phyloP scores from a whole-genome alignment of 1,140 invertebrate species.

The Bacillus rossius region DNA sequence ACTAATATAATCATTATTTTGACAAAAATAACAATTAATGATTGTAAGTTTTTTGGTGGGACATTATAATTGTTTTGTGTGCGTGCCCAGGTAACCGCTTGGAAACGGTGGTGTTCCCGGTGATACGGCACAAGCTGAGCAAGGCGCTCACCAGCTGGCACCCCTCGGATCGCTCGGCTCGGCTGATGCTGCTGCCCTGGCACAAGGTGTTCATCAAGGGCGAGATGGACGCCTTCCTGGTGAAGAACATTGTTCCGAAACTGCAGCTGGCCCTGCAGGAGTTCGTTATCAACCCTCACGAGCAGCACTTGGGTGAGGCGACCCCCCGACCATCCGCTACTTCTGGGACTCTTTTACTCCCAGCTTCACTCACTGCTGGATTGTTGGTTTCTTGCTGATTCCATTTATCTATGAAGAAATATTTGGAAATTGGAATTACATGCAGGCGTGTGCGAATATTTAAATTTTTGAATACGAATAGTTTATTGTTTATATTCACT shows the following conservation, averaged over 20 bases:
- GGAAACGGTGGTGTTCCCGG: constrained; percentile 80
- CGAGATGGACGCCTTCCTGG: constrained; percentile 78
- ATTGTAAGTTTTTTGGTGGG: too few relatives aligned
- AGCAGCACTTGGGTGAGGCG: constrained; percentile 65
- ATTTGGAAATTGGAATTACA: too few relatives aligned
- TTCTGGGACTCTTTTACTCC: too few relatives aligned
- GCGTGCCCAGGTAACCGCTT: constrained; percentile 49
- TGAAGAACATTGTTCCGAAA: constrained; percentile 90
- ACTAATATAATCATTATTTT: too few relatives aligned
- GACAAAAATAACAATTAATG: too few relatives aligned
- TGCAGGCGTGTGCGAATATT: too few relatives aligned
- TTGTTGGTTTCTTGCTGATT: too few relatives aligned
- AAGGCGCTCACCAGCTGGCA: constrained; percentile 86
- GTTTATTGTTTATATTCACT: too few relatives aligned
- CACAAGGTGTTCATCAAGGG: constrained; percentile 72
- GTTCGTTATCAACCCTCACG: constrained; percentile 80
- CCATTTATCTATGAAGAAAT: too few relatives aligned
- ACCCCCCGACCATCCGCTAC: not conserved
- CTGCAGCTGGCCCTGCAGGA: constrained; percentile 64
- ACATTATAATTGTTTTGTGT: constrained; percentile 8
- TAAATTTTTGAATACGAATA: too few relatives aligned
- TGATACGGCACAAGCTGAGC: constrained; percentile 87
- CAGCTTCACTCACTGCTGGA: too few relatives aligned
- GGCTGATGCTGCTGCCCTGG: constrained; percentile 92
- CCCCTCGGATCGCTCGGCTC: constrained; percentile 86